Evolutionary conservation across 2,113 vertebrate species (phyloP).

Genomic region (Thalassoma bifasciatum): DNA sequence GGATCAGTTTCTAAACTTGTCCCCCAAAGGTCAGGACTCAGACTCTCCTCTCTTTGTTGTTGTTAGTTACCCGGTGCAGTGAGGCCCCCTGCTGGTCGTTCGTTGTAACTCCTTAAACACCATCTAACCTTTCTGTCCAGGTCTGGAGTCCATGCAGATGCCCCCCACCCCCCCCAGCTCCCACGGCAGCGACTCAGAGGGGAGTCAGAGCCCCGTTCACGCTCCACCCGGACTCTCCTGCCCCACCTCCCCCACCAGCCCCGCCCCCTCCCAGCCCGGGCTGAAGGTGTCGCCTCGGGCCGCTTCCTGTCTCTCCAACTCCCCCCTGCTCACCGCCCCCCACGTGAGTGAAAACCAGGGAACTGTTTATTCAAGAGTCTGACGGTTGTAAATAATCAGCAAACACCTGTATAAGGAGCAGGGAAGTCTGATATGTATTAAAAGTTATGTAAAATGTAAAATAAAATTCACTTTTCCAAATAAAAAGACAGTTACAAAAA

Average conservation of each 20-base stretch:
- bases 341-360: slow-evolving; percentile 82
- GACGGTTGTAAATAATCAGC: no score
- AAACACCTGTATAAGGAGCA: no score
- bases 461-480: no score
- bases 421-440: no score
- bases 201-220: slow-evolving; percentile 92
- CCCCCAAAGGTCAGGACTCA: slow-evolving; percentile 86
- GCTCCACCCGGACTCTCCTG: slow-evolving; percentile 81
- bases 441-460: no score
- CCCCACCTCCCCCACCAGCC: slow-evolving; percentile 89
- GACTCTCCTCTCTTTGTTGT: background rate
- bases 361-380: no score
- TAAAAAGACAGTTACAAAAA: no score
- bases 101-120: background rate
- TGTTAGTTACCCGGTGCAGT: slow-evolving; percentile 2
- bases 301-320: slow-evolving; percentile 91
- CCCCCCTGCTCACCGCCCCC: slow-evolving; percentile 95
- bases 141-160: slow-evolving; percentile 90
- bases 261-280: slow-evolving; percentile 80
- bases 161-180: slow-evolving; percentile 98
- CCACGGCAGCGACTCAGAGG: slow-evolving; percentile 95
- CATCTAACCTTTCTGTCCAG: slow-evolving; percentile 45
- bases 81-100: slow-evolving; percentile 59
- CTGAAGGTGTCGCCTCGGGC: slow-evolving; percentile 84
- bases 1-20: slow-evolving; percentile 97